phyloP scores from a whole-genome alignment of 2,113 vertebrate genomes.

The Centropus bengalensis region DNA sequence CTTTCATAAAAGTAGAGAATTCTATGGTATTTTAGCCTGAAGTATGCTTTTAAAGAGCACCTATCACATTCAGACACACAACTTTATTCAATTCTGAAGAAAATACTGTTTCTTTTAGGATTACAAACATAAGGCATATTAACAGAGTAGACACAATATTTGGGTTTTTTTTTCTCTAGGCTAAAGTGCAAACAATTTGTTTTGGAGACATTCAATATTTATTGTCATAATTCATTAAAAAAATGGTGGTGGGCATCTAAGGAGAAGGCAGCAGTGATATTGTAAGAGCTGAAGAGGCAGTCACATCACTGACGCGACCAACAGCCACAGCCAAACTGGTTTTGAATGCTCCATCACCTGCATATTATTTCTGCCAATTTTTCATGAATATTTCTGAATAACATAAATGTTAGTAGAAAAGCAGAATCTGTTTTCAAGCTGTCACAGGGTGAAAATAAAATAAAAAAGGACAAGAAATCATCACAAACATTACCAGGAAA shows the following conservation, averaged over 20 bases:
- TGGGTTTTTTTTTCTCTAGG: neutral
- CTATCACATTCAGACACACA: neutral
- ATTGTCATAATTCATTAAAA: neutral
- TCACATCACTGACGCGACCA: rapidly evolving
- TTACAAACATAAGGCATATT: neutral
- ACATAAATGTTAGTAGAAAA: neutral
- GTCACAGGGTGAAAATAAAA: neutral
- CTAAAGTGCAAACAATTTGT: neutral
- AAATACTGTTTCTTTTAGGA: neutral
- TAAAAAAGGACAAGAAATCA: neutral
- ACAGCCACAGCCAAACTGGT: neutral
- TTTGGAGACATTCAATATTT: neutral
- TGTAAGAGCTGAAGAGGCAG: neutral
- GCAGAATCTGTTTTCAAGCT: neutral
- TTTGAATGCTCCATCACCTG: neutral
- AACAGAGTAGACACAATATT: neutral
- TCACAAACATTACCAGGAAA: neutral
- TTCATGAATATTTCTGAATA: neutral
- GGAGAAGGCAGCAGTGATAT: neutral
- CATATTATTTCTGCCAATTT: neutral
- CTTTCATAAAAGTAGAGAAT: slow-evolving; percentile 40
- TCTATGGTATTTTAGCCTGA: slow-evolving; percentile 28
- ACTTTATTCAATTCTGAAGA: neutral
- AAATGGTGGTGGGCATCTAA: neutral
- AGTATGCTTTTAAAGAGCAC: slow-evolving; percentile 26